Percentiles rank a stretch among this genome's conserved stretches.
Conservation (phyloP, 1,140 invertebrate genomes). For the Lordiphosa stackelbergi region DNA sequence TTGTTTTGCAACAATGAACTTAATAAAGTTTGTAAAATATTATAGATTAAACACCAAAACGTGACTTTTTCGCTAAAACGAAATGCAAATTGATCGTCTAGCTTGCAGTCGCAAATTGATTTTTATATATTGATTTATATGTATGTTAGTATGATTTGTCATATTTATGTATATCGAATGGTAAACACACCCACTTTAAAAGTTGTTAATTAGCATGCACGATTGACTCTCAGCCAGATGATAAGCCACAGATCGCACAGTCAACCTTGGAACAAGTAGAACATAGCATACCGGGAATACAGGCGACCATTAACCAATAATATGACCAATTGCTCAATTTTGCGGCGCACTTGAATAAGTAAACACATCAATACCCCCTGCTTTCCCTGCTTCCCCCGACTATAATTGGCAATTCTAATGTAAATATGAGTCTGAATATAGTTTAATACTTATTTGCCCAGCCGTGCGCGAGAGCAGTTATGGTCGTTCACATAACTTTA, state of each 20-base stretch:
- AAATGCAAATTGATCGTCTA: constrained; percentile 37
- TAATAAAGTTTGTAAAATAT: constrained; percentile 1
- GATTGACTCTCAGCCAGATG: constrained; percentile 22
- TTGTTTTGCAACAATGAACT: constrained; percentile 19
- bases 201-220: constrained; percentile 52
- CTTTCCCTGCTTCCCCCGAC: background rate
- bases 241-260: background rate
- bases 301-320: constrained; percentile 13
- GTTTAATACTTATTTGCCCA: constrained; percentile 11
- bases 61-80: constrained; percentile 40
- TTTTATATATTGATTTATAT: constrained; percentile 30
- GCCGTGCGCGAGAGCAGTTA: background rate
- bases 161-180: constrained; percentile 20
- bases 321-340: constrained; percentile 36
- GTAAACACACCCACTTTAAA: constrained; percentile 34
- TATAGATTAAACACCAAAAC: constrained; percentile 19
- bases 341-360: constrained; percentile 40
- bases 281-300: constrained; percentile 18
- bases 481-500: no score
- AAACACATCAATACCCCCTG: constrained; percentile 22
- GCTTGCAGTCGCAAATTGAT: constrained; percentile 31
- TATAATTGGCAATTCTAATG: constrained; percentile 15
- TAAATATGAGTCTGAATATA: constrained; percentile 9
- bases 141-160: constrained; percentile 2
- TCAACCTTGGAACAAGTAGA: constrained; percentile 6